Evolutionary conservation across 2,888 invertebrate genomes (phyloP), one percentile per base, ranked within the genome.

Genomic region (Ophraella communa): DNA sequence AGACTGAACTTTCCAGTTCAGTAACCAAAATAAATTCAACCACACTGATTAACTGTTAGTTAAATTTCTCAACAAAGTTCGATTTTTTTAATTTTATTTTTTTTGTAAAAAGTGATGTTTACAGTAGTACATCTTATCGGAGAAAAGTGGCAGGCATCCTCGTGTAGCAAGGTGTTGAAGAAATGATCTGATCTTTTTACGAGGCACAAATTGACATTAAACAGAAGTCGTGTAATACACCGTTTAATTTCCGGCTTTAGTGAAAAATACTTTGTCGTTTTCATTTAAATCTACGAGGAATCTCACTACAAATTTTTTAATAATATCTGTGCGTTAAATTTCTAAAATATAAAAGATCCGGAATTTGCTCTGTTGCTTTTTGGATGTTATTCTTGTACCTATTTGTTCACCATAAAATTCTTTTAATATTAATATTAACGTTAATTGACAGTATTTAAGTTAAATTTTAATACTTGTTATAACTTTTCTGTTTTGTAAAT

Each of bases 121-220:
- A 77, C 65, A 51, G 47, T 47, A 47, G 11, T n/a, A n/a, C n/a
- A 51, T 24, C 27, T 63, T 71, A 73, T 68, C 72, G 64, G 71
- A 64, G 70, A 67, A 69, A 62, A 63, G 73, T 73, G 73, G 73
- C 73, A 71, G 72, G 67, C 66, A 73, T 72, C 70, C 71, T 76
- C 67, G 75, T 74, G 74, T 74, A 73, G 70, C 69, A 73, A 77
- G 76, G 78, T 77, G 78, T 74, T 74, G 72, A 76, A 73, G 71
- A 73, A 73, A 67, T 73, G 71, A 69, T 69, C 67, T 69, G 49
- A 51, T 51, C 24, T 51, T 71, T 70, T 72, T 72, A 71, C 69
- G 71, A 72, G 68, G 71, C 62, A 68, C 70, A 64, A 68, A 73
- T 67, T 68, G 77, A 77, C 71, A 73, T 57, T 71, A 67, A 73